phyloP scores from a whole-genome alignment of 2,113 vertebrate genomes.

The Pedetes capensis region DNA sequence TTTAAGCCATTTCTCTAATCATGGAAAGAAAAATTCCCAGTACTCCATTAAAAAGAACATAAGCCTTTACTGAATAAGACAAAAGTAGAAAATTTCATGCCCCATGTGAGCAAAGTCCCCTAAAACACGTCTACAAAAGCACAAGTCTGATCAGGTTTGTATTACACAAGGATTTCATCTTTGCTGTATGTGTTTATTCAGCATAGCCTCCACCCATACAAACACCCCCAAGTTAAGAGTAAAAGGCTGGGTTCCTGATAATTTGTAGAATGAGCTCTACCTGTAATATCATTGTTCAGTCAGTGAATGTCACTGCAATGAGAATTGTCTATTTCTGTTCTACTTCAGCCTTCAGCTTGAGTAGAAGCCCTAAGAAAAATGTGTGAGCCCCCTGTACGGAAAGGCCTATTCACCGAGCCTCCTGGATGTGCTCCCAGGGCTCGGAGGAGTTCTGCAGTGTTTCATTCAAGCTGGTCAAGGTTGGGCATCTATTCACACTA shows the following conservation, averaged over 20 bases:
- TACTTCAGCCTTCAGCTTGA: constrained; percentile 23
- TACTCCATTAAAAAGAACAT: not conserved
- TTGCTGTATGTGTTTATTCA: not conserved
- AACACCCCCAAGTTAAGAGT: not conserved
- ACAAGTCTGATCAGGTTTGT: not conserved
- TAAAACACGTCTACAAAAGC: not conserved
- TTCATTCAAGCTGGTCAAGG: constrained; percentile 24
- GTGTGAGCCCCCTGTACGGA: not conserved
- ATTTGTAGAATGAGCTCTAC: not conserved
- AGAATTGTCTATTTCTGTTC: constrained; percentile 16
- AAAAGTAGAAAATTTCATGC: not conserved
- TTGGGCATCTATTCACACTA: constrained; percentile 32
- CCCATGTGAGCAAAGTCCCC: not conserved
- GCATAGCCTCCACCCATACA: not conserved
- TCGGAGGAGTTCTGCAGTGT: not conserved
- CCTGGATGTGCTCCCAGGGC: not conserved
- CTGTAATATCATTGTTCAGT: not conserved
- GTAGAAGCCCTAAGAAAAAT: constrained; percentile 2
- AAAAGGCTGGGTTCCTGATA: not conserved
- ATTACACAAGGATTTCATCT: not conserved
- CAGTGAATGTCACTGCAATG: constrained; percentile 3
- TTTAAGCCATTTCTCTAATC: not conserved
- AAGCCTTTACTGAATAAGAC: not conserved
- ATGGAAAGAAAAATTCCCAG: not conserved
- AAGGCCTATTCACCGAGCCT: not conserved